Percentiles rank a stretch among this genome's conserved stretches.
Conservation (phyloP, 92 coral and sea anemone species). For the Meandrina meandrites region DNA sequence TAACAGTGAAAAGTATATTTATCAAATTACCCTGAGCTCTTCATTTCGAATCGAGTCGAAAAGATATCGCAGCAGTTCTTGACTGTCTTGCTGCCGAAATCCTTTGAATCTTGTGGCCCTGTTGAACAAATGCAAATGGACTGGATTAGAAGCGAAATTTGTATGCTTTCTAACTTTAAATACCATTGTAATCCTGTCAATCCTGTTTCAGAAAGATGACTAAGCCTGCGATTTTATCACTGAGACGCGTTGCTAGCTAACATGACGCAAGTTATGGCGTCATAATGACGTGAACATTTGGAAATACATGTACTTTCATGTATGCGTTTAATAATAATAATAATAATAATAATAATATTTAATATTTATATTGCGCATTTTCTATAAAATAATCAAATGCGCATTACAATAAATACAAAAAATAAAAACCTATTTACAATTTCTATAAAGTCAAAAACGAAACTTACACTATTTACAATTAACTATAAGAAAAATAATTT, state of each 20-base stretch:
- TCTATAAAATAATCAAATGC: no score
- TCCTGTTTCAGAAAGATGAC: neutral
- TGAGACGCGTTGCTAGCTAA: neutral
- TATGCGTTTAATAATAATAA: no score
- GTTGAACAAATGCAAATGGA: neutral
- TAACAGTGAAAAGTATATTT: neutral
- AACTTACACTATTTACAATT: no score
- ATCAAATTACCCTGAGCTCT: constrained; percentile 70
- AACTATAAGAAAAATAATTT: no score
- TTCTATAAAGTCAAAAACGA: no score
- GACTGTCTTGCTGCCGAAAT: constrained; percentile 97
- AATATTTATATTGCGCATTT: no score
- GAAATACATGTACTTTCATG: no score
- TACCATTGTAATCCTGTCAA: neutral
- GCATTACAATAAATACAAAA: no score
- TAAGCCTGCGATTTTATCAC: neutral
- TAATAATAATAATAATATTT: no score
- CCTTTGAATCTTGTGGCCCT: constrained; percentile 96
- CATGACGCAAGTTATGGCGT: neutral
- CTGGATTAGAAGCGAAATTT: neutral
- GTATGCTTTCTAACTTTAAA: neutral
- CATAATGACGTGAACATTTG: neutral
- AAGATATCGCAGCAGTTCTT: constrained; percentile 91
- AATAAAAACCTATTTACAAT: no score
- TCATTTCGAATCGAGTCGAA: constrained; percentile 92